Evolutionary conservation across 2,797 vertebrate species (phyloP).

Genomic region (Pipistrellus kuhlii): DNA sequence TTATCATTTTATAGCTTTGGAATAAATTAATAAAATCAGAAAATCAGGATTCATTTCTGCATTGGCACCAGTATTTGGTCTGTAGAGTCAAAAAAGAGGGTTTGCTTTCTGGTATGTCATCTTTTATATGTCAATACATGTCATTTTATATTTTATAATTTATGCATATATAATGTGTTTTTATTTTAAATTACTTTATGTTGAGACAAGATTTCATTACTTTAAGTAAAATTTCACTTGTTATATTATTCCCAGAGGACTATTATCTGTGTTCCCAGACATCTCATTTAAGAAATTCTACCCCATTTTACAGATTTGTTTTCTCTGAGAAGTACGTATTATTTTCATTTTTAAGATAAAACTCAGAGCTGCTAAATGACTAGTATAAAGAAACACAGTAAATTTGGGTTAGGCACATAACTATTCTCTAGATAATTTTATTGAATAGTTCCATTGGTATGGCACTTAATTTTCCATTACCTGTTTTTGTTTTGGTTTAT

Average conservation of each 20-base stretch:
- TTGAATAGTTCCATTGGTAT: not conserved
- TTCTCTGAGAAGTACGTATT: not conserved
- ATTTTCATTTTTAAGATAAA: not conserved
- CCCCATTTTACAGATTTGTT: not conserved
- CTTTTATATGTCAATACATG: not conserved
- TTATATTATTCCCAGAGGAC: not conserved
- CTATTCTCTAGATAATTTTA: not conserved
- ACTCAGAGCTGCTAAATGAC: not conserved
- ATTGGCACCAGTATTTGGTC: not conserved
- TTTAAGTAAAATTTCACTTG: not conserved
- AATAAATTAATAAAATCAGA: not conserved
- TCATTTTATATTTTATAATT: not conserved
- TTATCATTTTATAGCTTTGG: not conserved
- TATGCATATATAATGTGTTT: not conserved
- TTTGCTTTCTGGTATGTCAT: not conserved
- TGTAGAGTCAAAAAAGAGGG: not conserved
- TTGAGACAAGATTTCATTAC: not conserved
- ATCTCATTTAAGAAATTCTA: conserved; percentile 4
- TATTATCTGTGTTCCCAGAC: not conserved
- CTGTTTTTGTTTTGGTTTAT: not conserved
- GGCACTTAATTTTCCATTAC: not conserved
- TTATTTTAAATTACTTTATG: not conserved
- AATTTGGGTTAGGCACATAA: not conserved
- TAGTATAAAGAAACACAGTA: not conserved
- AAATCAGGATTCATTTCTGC: not conserved